phyloP scores from a whole-genome alignment of 2,888 invertebrate genomes.

The Drosophila buzzatii region DNA sequence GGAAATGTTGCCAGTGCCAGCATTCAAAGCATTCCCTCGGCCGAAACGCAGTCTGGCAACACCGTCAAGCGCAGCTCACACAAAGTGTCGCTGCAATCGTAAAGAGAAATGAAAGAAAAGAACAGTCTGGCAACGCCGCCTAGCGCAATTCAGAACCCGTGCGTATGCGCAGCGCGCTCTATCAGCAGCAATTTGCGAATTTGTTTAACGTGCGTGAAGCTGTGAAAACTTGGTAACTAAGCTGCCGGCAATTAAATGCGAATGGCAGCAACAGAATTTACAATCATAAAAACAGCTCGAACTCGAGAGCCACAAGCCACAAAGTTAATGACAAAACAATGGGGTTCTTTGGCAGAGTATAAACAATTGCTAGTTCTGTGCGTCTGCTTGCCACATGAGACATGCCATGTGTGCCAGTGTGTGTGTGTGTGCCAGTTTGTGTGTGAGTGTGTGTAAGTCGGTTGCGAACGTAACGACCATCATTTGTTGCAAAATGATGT shows the following conservation, averaged over 20 bases:
- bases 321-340: slow-evolving; percentile 45
- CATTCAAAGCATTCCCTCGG: no score
- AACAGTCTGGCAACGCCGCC: neutral
- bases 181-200: neutral
- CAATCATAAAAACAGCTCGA: neutral
- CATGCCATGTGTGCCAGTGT: slow-evolving; percentile 17
- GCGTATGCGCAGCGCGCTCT: slow-evolving; percentile 1
- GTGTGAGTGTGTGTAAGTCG: slow-evolving; percentile 18
- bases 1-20: no score
- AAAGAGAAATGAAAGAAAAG: neutral
- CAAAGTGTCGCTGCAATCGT: no score
- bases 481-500: slow-evolving; percentile 83
- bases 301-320: slow-evolving; percentile 1
- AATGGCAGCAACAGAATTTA: neutral
- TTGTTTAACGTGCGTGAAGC: neutral
- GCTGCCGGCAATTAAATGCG: neutral
- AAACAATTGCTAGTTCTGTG: slow-evolving; percentile 56
- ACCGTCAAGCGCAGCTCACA: no score
- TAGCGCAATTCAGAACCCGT: no score
- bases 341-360: slow-evolving; percentile 38
- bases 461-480: slow-evolving; percentile 76
- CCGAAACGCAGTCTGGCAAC: no score
- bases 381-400: slow-evolving; percentile 52
- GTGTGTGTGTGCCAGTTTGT: slow-evolving; percentile 1
- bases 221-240: neutral